These are phyloP conservation scores for Harpegnathos saltator DNA, from an alignment of 1,140 invertebrate genomes.

Conservation along the genomic window DNA sequence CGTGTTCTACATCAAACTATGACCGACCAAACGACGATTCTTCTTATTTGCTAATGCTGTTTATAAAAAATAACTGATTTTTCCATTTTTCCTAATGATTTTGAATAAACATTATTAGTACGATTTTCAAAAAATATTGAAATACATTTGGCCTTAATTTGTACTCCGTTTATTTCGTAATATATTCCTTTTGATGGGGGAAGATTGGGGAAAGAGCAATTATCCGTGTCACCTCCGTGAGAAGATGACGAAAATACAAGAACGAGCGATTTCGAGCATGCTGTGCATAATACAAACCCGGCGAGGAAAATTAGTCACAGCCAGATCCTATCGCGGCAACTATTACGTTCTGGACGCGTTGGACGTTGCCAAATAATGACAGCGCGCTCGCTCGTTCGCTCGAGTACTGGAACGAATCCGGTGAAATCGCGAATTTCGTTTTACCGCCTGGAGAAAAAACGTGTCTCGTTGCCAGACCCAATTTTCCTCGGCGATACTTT, in stretches of 20 bases:
- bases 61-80: too few relatives aligned
- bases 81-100: too few relatives aligned
- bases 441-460: background rate
- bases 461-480: conserved; percentile 3
- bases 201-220: background rate
- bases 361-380: conserved; percentile 9
- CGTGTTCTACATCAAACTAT: too few relatives aligned
- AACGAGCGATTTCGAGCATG: background rate
- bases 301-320: background rate
- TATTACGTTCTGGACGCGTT: background rate
- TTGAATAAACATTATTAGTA: too few relatives aligned
- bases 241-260: background rate
- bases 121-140: too few relatives aligned
- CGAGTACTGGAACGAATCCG: conserved; percentile 33
- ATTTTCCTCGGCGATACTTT: conserved; percentile 1
- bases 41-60: too few relatives aligned
- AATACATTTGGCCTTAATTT: too few relatives aligned
- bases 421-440: conserved; percentile 26
- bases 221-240: background rate
- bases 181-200: too few relatives aligned
- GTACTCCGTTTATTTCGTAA: too few relatives aligned
- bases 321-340: background rate
- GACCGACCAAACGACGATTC: too few relatives aligned
- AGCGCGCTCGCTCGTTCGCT: background rate
- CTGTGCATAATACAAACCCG: background rate